A percentile compares a stretch with the other conserved stretches of the same genome.
Conservation (phyloP, 2,797 vertebrate genomes). For the Amniataba percoides region DNA sequence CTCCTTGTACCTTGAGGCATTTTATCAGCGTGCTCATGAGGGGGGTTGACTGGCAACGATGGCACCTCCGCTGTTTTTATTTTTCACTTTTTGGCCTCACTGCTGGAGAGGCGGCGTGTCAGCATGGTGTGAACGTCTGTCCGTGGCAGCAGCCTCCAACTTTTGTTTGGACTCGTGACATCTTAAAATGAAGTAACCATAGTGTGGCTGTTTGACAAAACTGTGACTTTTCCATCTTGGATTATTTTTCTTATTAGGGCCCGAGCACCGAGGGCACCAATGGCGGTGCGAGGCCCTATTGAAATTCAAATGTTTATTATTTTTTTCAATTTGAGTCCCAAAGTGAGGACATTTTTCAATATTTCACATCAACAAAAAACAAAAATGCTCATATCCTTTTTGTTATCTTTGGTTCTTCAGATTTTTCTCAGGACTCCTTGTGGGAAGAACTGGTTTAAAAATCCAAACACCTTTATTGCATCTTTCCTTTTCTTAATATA, state of each 20-base stretch:
- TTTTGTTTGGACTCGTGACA: neutral
- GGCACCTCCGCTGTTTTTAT: neutral
- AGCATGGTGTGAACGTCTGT: neutral
- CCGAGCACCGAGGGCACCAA: no score
- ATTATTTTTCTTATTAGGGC: neutral
- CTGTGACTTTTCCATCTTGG: no score
- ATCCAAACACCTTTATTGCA: neutral
- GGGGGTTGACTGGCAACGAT: neutral
- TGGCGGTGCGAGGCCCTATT: no score
- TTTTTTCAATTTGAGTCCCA: neutral
- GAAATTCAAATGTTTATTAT: no score
- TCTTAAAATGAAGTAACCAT: no score
- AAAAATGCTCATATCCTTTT: neutral
- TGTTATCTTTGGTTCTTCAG: neutral
- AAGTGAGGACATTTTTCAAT: neutral
- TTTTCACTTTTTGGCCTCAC: neutral
- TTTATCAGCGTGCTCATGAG: neutral
- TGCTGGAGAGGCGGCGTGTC: neutral
- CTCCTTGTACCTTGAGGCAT: neutral
- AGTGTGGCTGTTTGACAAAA: no score
- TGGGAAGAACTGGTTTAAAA: neutral
- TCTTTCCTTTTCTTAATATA: neutral
- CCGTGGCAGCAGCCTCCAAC: neutral
- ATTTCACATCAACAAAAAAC: neutral
- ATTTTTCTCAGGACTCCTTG: neutral